Evolutionary conservation across 2,113 vertebrate genomes (phyloP).

Genomic region (Oreochromis aureus): DNA sequence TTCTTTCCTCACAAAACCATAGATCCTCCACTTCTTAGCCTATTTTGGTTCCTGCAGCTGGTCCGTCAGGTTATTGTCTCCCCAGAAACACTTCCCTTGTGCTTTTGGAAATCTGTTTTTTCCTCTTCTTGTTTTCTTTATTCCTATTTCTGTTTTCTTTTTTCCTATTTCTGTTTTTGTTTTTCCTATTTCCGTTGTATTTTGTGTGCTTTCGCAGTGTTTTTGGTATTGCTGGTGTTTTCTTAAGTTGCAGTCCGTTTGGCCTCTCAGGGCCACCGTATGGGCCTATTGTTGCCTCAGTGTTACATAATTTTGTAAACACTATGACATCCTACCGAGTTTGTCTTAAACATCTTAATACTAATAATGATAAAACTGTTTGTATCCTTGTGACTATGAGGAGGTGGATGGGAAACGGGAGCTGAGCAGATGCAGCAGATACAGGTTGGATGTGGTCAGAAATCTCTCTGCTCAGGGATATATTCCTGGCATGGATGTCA

Average conservation of each 20-base stretch:
- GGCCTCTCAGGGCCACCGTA: not conserved
- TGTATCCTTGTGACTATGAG: not conserved
- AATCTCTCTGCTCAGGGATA: conserved; percentile 52
- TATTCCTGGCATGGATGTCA: conserved; percentile 44
- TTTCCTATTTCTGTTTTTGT: not conserved
- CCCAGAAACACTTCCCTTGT: not conserved
- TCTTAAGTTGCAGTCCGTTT: not conserved
- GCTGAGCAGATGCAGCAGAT: conserved; percentile 62
- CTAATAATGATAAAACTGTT: not conserved
- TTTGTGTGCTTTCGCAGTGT: not conserved
- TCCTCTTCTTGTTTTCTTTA: not conserved
- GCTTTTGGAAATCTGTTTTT: not conserved
- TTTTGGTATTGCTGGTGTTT: not conserved
- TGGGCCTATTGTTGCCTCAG: not conserved
- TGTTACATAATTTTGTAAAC: not conserved
- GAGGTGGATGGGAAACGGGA: conserved; percentile 40
- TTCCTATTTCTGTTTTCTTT: not conserved
- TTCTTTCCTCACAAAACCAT: not conserved
- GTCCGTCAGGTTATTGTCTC: not conserved
- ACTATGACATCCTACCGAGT: not conserved
- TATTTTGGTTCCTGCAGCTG: not conserved
- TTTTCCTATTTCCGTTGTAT: not conserved
- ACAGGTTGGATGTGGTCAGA: conserved; percentile 56
- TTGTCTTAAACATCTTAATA: not conserved
- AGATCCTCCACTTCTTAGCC: not conserved